These are phyloP conservation scores for Pocillopora grandis DNA, from an alignment of 92 coral and sea anemone genomes.

Conservation along the genomic window DNA sequence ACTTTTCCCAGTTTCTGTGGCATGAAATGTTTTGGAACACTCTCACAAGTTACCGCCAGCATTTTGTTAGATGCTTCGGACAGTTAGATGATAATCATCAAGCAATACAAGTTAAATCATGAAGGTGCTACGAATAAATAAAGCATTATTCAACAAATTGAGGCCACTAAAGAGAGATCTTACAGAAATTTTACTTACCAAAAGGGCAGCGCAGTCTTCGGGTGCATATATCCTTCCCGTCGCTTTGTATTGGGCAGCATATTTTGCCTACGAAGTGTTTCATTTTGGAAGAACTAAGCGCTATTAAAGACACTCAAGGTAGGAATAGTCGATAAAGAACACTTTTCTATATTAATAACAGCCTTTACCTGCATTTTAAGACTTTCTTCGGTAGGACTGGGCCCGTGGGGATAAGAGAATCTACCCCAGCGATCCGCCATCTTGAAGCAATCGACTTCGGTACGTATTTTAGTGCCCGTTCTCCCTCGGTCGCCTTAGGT, in stretches of 20 bases:
- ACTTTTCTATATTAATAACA: not conserved
- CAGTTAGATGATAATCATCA: too few species aligned
- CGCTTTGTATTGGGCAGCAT: conserved; percentile 36
- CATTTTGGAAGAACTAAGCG: not conserved
- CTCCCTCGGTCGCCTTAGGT: not conserved
- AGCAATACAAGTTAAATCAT: too few species aligned
- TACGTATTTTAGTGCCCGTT: conserved; percentile 3
- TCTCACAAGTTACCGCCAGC: too few species aligned
- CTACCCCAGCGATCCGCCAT: conserved; percentile 59
- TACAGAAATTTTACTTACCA: conserved; percentile 49
- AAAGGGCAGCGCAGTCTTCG: conserved; percentile 57
- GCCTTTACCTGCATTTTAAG: conserved; percentile 65
- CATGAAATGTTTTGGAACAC: too few species aligned
- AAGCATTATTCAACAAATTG: too few species aligned
- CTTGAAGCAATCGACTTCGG: conserved; percentile 39
- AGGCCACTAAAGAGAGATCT: not conserved
- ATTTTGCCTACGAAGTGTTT: conserved; percentile 18
- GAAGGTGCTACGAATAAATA: too few species aligned
- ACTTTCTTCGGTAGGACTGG: conserved; percentile 78
- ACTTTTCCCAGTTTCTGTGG: too few species aligned
- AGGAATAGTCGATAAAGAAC: too few species aligned
- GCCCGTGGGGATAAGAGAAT: conserved; percentile 58
- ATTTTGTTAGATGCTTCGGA: too few species aligned
- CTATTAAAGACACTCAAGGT: not conserved
- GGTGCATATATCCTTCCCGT: conserved; percentile 52